Base-by-base conservation (phyloP, 2,113 vertebrate genomes). In the Genyomyrus donnyi region DNA sequence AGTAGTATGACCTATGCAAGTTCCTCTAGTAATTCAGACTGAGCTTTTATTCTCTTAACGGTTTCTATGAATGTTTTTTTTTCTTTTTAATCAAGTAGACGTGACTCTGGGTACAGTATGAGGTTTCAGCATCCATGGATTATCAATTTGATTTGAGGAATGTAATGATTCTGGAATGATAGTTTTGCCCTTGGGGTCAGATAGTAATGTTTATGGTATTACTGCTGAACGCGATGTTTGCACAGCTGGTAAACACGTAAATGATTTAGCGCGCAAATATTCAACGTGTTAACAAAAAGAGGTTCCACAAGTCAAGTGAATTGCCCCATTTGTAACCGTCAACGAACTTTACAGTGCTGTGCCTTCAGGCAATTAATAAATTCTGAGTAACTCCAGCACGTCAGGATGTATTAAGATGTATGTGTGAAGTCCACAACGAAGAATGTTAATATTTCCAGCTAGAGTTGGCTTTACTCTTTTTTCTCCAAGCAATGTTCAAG, bases 181-280 rank as follows among this genome's bases (percentile, higher is more conserved):
- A 35, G n/a, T 87, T 56, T 87, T 87, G 17, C 24, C 85, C n/a
- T 35, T 56, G 50, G 50, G 27, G 15, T 39, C 31, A 19, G 48
- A 53, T 53, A 52, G n/a, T 31, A 86, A 87, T 53, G 35, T 52
- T 87, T 87, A 85, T 56, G 50, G 48, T 11, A 21, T 31, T 87
- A 39, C 5, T 53, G 11, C 11, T 87, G 50, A 87, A 56, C 10
- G 6, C 8, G 85, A 31, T 87, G 85, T 87, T 35, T 87, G 50
- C 48, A 87, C 85, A 87, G 85, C 85, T 87, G 85, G 49, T 53
- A 53, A 86, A 87, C 11, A 83, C 85, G 50, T 50, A 86, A 50
- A 50, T 86, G 50, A 53, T 35, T 35, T 87, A n/a, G n/a, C 50
- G 5, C 5, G 19, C 48, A 52, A 87, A 87, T 48, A 53, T 56